Percentiles rank a stretch among this genome's conserved stretches.
phyloP scores from a whole-genome alignment of 1,140 invertebrate species.

The Diploscapter pachys region DNA sequence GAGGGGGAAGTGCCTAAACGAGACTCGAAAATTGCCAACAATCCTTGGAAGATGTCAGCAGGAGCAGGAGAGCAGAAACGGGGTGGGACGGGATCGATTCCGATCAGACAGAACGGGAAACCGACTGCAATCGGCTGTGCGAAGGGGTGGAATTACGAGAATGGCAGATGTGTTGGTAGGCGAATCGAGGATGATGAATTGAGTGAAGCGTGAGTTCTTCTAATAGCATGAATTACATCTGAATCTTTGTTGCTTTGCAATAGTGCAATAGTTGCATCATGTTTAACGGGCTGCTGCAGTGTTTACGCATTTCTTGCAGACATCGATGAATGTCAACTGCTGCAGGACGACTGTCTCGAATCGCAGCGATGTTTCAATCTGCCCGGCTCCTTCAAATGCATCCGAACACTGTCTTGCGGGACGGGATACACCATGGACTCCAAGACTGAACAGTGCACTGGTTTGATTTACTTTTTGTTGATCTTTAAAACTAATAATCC shows the following conservation, averaged over 20 bases:
- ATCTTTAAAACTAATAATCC: constrained; percentile 13
- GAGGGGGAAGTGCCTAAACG: constrained; percentile 17
- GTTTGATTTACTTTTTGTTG: constrained; percentile 61
- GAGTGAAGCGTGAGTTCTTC: neutral
- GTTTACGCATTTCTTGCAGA: constrained; percentile 36
- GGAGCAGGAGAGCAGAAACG: no score
- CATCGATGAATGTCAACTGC: constrained; percentile 55
- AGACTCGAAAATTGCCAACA: neutral
- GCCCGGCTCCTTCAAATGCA: constrained; percentile 66
- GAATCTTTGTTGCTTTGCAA: neutral
- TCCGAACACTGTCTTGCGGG: constrained; percentile 79
- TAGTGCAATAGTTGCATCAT: no score
- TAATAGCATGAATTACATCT: neutral
- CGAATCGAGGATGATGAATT: neutral
- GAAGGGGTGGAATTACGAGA: constrained; percentile 14
- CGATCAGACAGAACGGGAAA: no score
- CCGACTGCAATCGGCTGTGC: constrained; percentile 14
- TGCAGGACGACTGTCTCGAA: constrained; percentile 54
- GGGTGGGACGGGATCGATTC: no score
- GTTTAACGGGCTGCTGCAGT: no score
- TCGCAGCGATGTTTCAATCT: constrained; percentile 57
- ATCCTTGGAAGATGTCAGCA: no score
- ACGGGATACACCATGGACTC: constrained; percentile 92
- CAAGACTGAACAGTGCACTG: constrained; percentile 78
- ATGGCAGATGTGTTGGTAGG: constrained; percentile 24